A percentile compares a stretch with the other conserved stretches of the same genome.
Conservation (phyloP, 2,888 invertebrate genomes). For the Oasisia sp. region DNA sequence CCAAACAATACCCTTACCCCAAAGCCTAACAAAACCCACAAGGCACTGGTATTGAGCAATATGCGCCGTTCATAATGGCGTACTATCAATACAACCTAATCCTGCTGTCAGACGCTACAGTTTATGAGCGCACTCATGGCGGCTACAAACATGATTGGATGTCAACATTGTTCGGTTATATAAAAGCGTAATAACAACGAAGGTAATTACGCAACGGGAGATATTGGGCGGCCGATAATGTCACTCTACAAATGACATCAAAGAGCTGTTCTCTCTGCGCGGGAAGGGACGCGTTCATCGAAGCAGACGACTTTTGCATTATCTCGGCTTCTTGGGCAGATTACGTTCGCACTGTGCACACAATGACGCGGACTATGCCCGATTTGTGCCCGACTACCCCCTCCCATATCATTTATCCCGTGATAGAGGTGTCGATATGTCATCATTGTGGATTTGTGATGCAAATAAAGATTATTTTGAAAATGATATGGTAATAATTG, state of each 20-base stretch:
- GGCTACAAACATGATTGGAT: background rate
- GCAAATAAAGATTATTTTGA: no score
- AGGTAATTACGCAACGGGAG: background rate
- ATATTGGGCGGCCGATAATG: background rate
- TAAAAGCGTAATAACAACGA: background rate
- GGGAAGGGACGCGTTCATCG: background rate
- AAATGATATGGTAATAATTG: no score
- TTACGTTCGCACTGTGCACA: background rate
- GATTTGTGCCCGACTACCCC: background rate
- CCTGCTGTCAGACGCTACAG: background rate
- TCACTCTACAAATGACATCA: background rate
- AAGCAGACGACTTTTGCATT: background rate
- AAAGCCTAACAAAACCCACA: background rate
- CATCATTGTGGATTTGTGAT: no score
- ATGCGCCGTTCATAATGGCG: background rate
- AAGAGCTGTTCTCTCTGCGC: background rate
- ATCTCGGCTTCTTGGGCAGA: background rate
- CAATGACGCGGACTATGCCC: background rate
- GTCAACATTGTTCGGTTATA: slow-evolving; percentile 17
- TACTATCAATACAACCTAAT: background rate
- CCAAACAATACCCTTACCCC: background rate
- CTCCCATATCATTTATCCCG: background rate
- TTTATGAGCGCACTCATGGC: background rate
- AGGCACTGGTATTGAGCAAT: background rate
- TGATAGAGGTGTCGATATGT: no score